Base-by-base conservation (phyloP, 2,797 vertebrate species). In the Macropodus opercularis region DNA sequence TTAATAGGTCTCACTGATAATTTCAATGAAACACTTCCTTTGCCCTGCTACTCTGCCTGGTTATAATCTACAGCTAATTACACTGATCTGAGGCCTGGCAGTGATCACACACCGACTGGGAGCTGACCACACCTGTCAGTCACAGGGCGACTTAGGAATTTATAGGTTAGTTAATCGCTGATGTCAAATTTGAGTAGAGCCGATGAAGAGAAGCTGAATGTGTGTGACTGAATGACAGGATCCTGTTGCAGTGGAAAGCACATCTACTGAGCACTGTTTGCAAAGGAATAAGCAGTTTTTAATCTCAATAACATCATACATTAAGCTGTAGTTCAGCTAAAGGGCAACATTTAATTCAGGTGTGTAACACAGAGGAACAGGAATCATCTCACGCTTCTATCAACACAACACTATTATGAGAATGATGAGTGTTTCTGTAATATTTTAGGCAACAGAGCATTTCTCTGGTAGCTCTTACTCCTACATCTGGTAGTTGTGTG, bases 11-110 rank as follows among this genome's bases (percentile, higher is more conserved):
- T 87, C 81, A 88, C 88, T 92, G 92, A 94, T 93, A 91, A 91
- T 89, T 92, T 92, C 92, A 93, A 94, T 94, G 93, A 84, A 92
- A 92, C 87, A 89, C 90, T 92, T 93, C 92, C 91, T 85, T 34
- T 46, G 74, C 61, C 76, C 75, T 49, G 29, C 70, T 49, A n/a
- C 70, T 38, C 69, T 32, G 76, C 64, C 73, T 32, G 70, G 44
- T 68, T 67, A 23, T 86, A 85, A 89, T 86, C 85, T 83, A 72
- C 57, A 59, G 69, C 79, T 89, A 87, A 90, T 91, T 87, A 89
- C 54, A 55, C 77, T 85, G 89, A 90, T 87, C 87, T 79, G 79
- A 83, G 77, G 86, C 72, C 90, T 92, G 91, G 74, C 56, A 72
- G 72, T 12, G 23, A 72, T 86, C 84, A 82, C 29, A 15, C 19